A percentile compares a stretch with the other conserved stretches of the same genome.
Evolutionary conservation across 2,888 invertebrate genomes (phyloP).

Genomic region (Lasioglossum malachurum): DNA sequence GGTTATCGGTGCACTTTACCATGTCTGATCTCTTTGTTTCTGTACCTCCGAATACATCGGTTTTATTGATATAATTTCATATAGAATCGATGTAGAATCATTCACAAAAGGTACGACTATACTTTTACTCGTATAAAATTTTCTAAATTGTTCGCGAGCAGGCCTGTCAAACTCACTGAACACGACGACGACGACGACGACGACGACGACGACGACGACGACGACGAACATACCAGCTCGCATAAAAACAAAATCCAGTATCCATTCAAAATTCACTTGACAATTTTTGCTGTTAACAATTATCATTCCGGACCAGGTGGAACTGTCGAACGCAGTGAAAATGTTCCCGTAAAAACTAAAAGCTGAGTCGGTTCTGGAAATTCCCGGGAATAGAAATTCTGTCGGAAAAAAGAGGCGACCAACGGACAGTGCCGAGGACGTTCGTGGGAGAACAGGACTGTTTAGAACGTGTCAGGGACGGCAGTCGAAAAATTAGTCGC

Average conservation of each 20-base stretch:
- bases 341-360: background rate
- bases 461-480: background rate
- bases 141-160: background rate
- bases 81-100: background rate
- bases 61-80: background rate
- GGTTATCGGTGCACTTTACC: background rate
- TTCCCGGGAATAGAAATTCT: background rate
- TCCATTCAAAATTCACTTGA: background rate
- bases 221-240: too few species aligned
- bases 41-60: background rate
- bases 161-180: background rate
- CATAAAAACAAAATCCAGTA: background rate
- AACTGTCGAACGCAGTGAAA: background rate
- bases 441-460: slow-evolving; percentile 13
- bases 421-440: background rate
- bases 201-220: too few species aligned
- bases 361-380: background rate
- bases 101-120: background rate
- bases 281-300: background rate
- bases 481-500: slow-evolving; percentile 22
- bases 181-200: too few species aligned
- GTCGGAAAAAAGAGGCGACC: background rate
- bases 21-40: background rate
- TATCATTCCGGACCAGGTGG: background rate
- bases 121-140: background rate